phyloP scores from a whole-genome alignment of 2,888 invertebrate species.

The Lasioglossum figueresi region DNA sequence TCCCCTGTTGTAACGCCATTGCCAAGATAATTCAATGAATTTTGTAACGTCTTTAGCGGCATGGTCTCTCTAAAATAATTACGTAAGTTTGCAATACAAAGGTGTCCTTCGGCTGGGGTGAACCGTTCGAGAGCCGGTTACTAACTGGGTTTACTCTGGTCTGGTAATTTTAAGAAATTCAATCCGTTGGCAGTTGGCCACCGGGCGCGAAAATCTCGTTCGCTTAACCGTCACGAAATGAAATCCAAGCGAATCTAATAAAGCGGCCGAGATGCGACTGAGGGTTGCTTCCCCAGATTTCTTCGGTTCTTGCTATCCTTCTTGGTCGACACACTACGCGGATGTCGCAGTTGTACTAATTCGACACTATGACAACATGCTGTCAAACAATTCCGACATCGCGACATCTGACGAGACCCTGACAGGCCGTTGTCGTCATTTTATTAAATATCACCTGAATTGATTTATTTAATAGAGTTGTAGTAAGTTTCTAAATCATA shows the following conservation, averaged over 20 bases:
- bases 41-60: conserved; percentile 9
- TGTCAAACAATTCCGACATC: not conserved
- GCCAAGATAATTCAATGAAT: conserved; percentile 21
- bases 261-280: conserved; percentile 27
- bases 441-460: not conserved
- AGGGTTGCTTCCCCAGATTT: conserved; percentile 23
- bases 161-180: conserved; percentile 59
- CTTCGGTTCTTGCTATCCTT: conserved; percentile 18
- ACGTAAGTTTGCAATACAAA: conserved; percentile 37
- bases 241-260: conserved; percentile 61
- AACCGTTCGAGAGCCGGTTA: conserved; percentile 7
- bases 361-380: not conserved
- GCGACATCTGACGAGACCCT: not conserved
- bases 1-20: not conserved
- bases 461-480: not conserved
- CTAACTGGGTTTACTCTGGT: conserved; percentile 47
- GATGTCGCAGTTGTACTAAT: not conserved
- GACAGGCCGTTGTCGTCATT: not conserved
- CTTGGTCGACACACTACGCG: not conserved
- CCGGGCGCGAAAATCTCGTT: conserved; percentile 55
- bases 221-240: conserved; percentile 52
- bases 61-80: conserved; percentile 15
- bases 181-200: conserved; percentile 59
- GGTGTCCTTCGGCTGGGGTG: not conserved
- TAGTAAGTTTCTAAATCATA: not conserved